Evolutionary conservation across 2,113 vertebrate species (phyloP).

Genomic region (human): DNA sequence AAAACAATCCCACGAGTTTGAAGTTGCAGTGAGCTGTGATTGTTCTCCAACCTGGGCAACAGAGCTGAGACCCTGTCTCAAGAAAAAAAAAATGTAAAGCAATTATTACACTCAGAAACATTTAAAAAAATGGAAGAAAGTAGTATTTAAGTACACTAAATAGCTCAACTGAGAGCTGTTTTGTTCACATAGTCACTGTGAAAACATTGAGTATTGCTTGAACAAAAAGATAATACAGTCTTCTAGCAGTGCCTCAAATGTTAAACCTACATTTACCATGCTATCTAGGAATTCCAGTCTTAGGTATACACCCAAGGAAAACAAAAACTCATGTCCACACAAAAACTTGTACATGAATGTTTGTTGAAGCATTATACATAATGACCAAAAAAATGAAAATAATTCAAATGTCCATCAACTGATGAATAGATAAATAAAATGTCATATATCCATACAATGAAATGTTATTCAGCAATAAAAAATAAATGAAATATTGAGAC

Average conservation of each 20-base stretch:
- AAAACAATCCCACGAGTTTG: no score
- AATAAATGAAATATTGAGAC: not conserved
- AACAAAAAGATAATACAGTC: not conserved
- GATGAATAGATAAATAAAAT: not conserved
- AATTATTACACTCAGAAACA: not conserved
- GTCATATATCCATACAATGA: not conserved
- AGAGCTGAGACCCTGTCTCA: no score
- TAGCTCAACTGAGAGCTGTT: not conserved
- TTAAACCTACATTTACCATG: not conserved
- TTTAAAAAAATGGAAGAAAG: not conserved
- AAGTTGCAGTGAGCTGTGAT: no score
- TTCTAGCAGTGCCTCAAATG: not conserved
- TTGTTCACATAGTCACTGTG: not conserved
- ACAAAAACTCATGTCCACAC: not conserved
- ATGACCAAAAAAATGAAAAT: not conserved
- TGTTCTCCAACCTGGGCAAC: no score
- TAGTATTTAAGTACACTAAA: not conserved
- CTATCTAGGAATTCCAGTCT: not conserved
- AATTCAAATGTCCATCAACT: not conserved
- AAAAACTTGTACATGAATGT: not conserved
- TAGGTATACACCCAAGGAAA: not conserved
- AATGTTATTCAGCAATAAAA: not conserved
- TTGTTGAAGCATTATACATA: not conserved
- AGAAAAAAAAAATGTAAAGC: not conserved
- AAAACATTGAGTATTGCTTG: not conserved